Evolutionary conservation across 2,888 invertebrate species (phyloP).

Genomic region (Horisme vitalbata): DNA sequence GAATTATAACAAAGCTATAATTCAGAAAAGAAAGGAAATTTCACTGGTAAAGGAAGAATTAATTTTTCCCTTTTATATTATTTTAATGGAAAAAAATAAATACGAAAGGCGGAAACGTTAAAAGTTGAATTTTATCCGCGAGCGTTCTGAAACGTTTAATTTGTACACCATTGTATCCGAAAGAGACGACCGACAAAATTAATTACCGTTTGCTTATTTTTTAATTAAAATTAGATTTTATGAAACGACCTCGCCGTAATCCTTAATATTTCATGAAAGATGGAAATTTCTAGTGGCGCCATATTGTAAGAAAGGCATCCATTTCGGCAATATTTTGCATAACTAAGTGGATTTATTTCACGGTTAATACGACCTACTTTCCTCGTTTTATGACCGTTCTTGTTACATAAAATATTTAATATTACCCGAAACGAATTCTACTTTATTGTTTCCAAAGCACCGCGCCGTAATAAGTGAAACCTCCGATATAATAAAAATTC

Average conservation of each 20-base stretch:
- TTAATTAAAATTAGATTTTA: slow-evolving; percentile 78
- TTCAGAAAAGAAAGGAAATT: slow-evolving; percentile 39
- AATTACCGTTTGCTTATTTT: slow-evolving; percentile 76
- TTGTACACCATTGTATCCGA: slow-evolving; percentile 66
- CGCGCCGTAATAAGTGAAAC: slow-evolving; percentile 25
- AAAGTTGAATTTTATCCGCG: slow-evolving; percentile 46
- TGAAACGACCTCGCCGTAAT: slow-evolving; percentile 68
- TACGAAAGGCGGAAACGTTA: slow-evolving; percentile 47
- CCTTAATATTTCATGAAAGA: slow-evolving; percentile 79
- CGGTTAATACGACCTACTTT: slow-evolving; percentile 65
- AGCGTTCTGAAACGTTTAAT: slow-evolving; percentile 60
- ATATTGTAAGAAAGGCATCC: slow-evolving; percentile 77
- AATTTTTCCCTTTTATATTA: slow-evolving; percentile 45
- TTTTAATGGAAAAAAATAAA: slow-evolving; percentile 55
- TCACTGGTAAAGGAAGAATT: slow-evolving; percentile 38
- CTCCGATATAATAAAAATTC: slow-evolving; percentile 31
- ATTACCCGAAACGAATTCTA: slow-evolving; percentile 38
- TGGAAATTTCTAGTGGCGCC: slow-evolving; percentile 78
- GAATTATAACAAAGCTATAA: slow-evolving; percentile 42
- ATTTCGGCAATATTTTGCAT: slow-evolving; percentile 74
- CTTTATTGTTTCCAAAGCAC: slow-evolving; percentile 39
- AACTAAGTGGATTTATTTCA: slow-evolving; percentile 68
- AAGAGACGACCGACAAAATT: slow-evolving; percentile 60
- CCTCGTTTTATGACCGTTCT: slow-evolving; percentile 47
- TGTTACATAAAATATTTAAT: slow-evolving; percentile 42